Conservation (phyloP, 2,113 vertebrate genomes). For the Turnix velox region DNA sequence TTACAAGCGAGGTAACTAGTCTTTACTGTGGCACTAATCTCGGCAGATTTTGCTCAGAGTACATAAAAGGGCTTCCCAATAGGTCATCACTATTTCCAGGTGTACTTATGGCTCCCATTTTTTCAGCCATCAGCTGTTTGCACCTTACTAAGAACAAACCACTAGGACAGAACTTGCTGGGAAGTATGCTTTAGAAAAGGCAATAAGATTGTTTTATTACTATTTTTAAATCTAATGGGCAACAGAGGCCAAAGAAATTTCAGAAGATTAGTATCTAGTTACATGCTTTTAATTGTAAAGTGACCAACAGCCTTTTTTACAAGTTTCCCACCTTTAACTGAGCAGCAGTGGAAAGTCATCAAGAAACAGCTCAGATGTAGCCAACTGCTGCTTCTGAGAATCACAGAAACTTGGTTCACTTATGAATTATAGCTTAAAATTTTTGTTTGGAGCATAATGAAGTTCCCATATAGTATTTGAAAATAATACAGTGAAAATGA, state of each 20-base stretch:
- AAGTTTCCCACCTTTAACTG: neutral
- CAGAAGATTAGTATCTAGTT: neutral
- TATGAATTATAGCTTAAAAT: neutral
- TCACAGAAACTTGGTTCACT: neutral
- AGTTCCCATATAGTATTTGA: neutral
- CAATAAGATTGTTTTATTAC: neutral
- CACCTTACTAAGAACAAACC: neutral
- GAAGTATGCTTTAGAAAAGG: too few relatives aligned
- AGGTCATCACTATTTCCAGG: neutral
- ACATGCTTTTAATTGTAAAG: neutral
- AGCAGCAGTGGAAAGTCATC: neutral
- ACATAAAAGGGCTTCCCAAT: neutral
- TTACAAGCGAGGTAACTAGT: neutral
- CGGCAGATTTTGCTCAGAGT: neutral
- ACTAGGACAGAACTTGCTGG: neutral
- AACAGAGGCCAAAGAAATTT: neutral
- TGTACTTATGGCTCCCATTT: neutral
- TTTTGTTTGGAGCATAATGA: neutral
- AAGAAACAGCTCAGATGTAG: neutral
- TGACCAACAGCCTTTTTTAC: neutral
- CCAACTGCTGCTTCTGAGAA: neutral
- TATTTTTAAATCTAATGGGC: neutral
- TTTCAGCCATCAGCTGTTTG: neutral
- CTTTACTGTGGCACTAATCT: neutral
- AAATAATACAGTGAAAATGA: constrained; percentile 34